phyloP scores from a whole-genome alignment of 1,140 invertebrate genomes.

The Tetraneura akinire region DNA sequence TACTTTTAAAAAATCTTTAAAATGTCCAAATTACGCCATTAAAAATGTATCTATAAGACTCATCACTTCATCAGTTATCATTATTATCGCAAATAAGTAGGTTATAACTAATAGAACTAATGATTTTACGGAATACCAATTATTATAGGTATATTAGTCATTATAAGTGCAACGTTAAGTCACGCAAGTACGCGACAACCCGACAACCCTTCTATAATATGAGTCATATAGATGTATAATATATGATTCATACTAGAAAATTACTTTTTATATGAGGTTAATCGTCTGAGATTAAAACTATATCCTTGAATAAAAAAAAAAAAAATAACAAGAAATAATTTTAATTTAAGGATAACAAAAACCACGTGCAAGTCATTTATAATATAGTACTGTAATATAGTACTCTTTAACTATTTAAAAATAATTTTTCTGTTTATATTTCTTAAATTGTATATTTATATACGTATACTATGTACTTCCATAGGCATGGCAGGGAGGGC shows the following conservation, averaged over 20 bases:
- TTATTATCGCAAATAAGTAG: background rate
- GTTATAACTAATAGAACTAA: background rate
- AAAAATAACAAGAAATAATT: background rate
- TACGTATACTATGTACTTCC: too few species aligned
- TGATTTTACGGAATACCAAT: background rate
- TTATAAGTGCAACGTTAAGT: slow-evolving; percentile 3
- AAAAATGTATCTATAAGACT: background rate
- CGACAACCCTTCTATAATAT: background rate
- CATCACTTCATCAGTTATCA: too few species aligned
- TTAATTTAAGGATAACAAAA: background rate
- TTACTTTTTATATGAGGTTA: background rate
- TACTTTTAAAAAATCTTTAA: background rate
- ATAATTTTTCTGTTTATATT: too few species aligned
- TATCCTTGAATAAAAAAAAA: background rate
- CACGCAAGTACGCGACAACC: slow-evolving; percentile 25
- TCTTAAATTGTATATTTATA: too few species aligned
- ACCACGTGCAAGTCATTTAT: background rate
- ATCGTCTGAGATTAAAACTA: background rate
- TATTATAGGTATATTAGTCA: slow-evolving; percentile 37
- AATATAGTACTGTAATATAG: too few species aligned
- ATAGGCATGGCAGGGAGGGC: too few species aligned
- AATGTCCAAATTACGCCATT: too few species aligned
- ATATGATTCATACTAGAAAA: slow-evolving; percentile 27
- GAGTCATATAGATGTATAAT: slow-evolving; percentile 7
- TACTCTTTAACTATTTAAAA: too few species aligned